Percentiles rank a stretch among this genome's conserved stretches.
phyloP scores from a whole-genome alignment of 23 tunicate species.

The Clavelina lepadiformis region DNA sequence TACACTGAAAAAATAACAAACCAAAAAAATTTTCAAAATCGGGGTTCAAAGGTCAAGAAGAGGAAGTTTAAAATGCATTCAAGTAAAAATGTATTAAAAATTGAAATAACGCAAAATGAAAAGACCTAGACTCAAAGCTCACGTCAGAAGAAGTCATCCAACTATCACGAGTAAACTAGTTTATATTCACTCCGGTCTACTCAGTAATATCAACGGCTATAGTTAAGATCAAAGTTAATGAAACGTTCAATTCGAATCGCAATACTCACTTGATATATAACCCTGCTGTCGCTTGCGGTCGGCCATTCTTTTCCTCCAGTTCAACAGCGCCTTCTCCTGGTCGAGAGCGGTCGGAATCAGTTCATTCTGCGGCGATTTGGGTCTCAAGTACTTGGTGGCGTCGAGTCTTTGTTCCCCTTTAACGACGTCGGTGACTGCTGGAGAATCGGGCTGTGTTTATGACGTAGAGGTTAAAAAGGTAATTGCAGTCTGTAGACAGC shows the following conservation, averaged over 20 bases:
- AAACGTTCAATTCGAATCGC: not conserved
- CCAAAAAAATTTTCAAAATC: not conserved
- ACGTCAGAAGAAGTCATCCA: not conserved
- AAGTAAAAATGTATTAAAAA: not conserved
- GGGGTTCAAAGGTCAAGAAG: too few relatives aligned
- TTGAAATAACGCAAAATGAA: too few relatives aligned
- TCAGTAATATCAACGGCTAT: not conserved
- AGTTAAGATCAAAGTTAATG: not conserved
- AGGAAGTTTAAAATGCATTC: too few relatives aligned
- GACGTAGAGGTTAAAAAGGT: not conserved
- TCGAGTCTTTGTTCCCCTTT: constrained; percentile 7
- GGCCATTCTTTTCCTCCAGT: constrained; percentile 82
- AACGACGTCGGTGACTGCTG: constrained; percentile 37
- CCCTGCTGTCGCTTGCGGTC: constrained; percentile 84
- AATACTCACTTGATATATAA: constrained; percentile 62
- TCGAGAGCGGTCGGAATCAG: constrained; percentile 52
- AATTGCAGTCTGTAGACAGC: too few relatives aligned
- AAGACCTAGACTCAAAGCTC: too few relatives aligned
- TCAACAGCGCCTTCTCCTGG: constrained; percentile 73
- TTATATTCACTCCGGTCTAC: too few relatives aligned
- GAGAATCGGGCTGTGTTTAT: constrained; percentile 49
- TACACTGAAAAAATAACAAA: constrained; percentile 1
- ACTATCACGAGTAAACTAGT: not conserved
- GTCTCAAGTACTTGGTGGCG: constrained; percentile 36
- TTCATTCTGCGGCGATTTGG: constrained; percentile 5